Percentiles rank a stretch among this genome's conserved stretches.
Conservation (phyloP, 2,113 vertebrate species). For the Zosterops lateralis region DNA sequence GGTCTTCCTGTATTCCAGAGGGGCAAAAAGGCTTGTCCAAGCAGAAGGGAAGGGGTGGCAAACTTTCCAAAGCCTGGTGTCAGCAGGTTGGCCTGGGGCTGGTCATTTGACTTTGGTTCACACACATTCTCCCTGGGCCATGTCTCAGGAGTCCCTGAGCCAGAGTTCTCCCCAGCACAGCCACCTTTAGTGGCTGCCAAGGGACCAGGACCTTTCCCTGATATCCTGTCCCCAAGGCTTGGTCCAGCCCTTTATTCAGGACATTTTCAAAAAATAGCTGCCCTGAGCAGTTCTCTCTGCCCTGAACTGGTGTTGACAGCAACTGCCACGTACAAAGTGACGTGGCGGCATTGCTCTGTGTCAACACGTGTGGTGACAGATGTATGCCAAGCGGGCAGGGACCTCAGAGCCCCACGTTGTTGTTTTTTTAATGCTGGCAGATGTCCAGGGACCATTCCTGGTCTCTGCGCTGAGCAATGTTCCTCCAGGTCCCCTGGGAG, state of each 20-base stretch:
- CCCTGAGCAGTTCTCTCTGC: constrained; percentile 18
- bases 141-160: background rate
- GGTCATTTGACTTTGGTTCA: background rate
- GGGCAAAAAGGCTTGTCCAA: background rate
- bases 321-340: constrained; percentile 3
- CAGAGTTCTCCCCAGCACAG: background rate
- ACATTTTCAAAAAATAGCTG: constrained; percentile 15
- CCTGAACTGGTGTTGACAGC: constrained; percentile 7
- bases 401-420: background rate
- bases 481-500: background rate
- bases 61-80: background rate
- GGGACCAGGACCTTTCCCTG: too few species aligned
- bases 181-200: background rate
- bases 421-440: background rate
- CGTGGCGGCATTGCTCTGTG: constrained; percentile 26
- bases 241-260: background rate
- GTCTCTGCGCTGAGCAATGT: background rate
- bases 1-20: background rate
- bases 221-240: background rate
- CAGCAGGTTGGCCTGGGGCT: background rate
- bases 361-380: constrained; percentile 42
- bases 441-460: background rate
- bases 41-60: background rate
- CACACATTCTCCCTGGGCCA: background rate
- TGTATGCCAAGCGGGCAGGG: constrained; percentile 2